phyloP scores from a whole-genome alignment of 2,888 invertebrate genomes.

The Ophraella communa region DNA sequence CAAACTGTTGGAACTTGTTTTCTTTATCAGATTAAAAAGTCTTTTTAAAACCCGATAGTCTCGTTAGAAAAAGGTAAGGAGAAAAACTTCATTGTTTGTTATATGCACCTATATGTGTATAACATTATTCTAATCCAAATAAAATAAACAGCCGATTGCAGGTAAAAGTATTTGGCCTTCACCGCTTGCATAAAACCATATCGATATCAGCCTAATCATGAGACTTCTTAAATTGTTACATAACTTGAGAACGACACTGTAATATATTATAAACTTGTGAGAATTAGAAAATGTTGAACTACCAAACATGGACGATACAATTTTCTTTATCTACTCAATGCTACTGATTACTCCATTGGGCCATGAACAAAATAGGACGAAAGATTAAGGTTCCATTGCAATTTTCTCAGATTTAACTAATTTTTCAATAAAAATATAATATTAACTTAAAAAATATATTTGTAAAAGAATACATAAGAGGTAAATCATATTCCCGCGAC shows the following conservation, averaged over 20 bases:
- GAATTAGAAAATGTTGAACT: constrained; percentile 32
- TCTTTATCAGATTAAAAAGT: too few relatives aligned
- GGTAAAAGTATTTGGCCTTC: constrained; percentile 22
- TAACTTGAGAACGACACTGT: constrained; percentile 23
- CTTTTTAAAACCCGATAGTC: too few relatives aligned
- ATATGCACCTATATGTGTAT: too few relatives aligned
- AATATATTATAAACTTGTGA: constrained; percentile 22
- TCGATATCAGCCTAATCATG: constrained; percentile 22
- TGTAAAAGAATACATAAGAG: too few relatives aligned
- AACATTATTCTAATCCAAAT: neutral
- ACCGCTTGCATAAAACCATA: constrained; percentile 22
- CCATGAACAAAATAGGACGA: constrained; percentile 30
- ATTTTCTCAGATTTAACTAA: neutral
- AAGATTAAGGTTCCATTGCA: constrained; percentile 22
- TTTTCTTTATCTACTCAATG: constrained; percentile 32
- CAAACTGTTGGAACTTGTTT: too few relatives aligned
- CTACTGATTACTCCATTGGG: constrained; percentile 33
- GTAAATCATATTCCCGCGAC: too few relatives aligned
- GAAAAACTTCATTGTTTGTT: too few relatives aligned
- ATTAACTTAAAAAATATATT: too few relatives aligned
- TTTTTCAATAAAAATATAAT: too few relatives aligned
- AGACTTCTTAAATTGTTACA: constrained; percentile 23
- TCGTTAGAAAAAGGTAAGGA: too few relatives aligned
- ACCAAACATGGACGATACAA: constrained; percentile 28
- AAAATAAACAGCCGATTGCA: neutral